A percentile compares a stretch with the other conserved stretches of the same genome.
Evolutionary conservation across 2,888 invertebrate species (phyloP).

Genomic region (Temnothorax unifasciatus): DNA sequence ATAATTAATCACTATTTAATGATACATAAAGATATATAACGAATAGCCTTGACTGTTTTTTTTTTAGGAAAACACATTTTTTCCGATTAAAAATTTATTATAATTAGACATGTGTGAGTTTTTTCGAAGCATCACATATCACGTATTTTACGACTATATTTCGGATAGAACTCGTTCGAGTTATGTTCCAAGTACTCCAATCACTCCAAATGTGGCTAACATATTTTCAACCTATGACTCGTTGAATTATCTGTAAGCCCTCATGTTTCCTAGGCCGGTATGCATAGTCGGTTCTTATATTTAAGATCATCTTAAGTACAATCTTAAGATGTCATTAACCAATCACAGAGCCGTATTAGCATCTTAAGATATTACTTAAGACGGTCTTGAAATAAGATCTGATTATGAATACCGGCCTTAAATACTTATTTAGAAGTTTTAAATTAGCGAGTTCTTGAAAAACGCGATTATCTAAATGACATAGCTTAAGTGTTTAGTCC

Average conservation of each 20-base stretch:
- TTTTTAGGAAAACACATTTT: conserved; percentile 15
- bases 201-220: conserved; percentile 11
- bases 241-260: background rate
- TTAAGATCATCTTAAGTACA: too few species aligned
- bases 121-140: conserved; percentile 28
- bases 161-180: conserved; percentile 13
- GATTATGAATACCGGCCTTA: too few species aligned
- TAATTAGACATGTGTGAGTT: conserved; percentile 53
- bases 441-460: background rate
- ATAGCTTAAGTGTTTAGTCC: background rate
- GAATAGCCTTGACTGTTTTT: conserved; percentile 58
- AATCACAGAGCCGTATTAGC: too few species aligned
- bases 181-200: background rate
- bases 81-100: conserved; percentile 45
- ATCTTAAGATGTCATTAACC: too few species aligned
- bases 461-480: background rate
- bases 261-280: too few species aligned
- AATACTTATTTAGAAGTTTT: background rate
- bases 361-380: too few species aligned
- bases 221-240: conserved; percentile 43
- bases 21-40: conserved; percentile 70
- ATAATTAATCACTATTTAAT: conserved; percentile 71
- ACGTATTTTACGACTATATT: conserved; percentile 29
- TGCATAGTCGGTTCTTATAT: too few species aligned
- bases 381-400: too few species aligned